Base-by-base conservation (phyloP, 1,140 invertebrate genomes). In the Papilio aristodemus region DNA sequence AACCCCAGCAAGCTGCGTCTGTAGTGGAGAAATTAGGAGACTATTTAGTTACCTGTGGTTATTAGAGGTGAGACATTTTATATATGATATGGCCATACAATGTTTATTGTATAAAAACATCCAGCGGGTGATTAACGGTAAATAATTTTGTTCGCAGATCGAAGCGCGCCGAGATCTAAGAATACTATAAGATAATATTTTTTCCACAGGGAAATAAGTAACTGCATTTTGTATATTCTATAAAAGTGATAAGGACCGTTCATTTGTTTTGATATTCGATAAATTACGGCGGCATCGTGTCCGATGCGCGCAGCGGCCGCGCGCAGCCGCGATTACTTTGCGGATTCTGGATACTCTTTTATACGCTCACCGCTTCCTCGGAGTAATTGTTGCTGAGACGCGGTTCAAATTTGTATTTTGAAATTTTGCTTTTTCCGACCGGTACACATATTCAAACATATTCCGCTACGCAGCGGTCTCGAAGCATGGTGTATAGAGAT, bases 1-100 rank as follows among this genome's bases (percentile, higher is more conserved):
- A 97, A 93, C 97, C 97, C 91, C 96, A 97, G 92, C 97, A 98
- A 93, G 96, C 96, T 86, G 97, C 97, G 90, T 97, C 96, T 78
- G 96, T 97, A 92, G 97, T 97, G 91, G 97, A 98, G 95, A 97
- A 97, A 94, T 94, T 98, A 94, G 97, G 97, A 93, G 97, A 98
- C 93, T 97, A 98, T 95, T 95, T 97, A 94, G 94, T 97, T 93
- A 95, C 94, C 93, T 97, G 96, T 94, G 96, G 97, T 94, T 98
- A 97, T 95, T 97, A 97, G 94, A 94, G 90, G 91, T 91, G 70
- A 86, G 82, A 75, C 1, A 19, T 72, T 43, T 54, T n/a, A 32
- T 32, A 6, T 32, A 3, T 6, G 2, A 32, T 32, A 3, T 32
- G 27, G 25, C 43, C 22, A 37, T 70, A 59, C n/a, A 36, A 37